phyloP scores from a whole-genome alignment of 2,113 vertebrate genomes.

The Thoracochromis brauschi region DNA sequence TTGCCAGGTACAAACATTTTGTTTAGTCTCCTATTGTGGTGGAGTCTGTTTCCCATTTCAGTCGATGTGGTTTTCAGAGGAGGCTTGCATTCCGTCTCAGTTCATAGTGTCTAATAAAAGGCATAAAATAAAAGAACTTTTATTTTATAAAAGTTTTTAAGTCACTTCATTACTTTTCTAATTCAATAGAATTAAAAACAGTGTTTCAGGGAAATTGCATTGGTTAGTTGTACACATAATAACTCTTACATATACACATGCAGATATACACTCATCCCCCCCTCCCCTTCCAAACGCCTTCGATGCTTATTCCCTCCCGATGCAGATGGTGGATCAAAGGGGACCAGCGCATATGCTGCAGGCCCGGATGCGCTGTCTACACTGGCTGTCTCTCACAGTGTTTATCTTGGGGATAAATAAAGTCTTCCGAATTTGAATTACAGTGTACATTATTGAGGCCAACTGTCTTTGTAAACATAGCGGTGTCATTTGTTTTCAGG shows the following conservation, averaged over 20 bases:
- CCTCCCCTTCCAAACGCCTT: neutral
- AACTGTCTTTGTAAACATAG: neutral
- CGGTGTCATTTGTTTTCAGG: constrained; percentile 61
- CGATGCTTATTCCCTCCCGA: neutral
- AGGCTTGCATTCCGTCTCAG: neutral
- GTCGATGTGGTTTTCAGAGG: neutral
- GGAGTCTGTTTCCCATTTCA: neutral
- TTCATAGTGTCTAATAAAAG: neutral
- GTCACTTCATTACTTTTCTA: neutral
- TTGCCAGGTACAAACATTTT: neutral
- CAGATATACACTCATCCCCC: neutral
- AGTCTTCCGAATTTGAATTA: neutral
- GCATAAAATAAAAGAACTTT: neutral
- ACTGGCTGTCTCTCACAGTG: neutral
- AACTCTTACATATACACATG: neutral
- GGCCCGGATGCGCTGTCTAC: neutral
- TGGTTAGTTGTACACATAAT: neutral
- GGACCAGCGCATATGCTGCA: neutral
- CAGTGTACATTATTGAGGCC: neutral
- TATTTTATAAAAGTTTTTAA: neutral
- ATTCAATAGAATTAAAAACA: neutral
- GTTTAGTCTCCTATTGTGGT: neutral
- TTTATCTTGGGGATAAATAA: neutral
- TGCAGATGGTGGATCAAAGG: neutral
- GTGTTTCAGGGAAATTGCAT: neutral